Conservation (phyloP, 2,888 invertebrate species). For the Eucriotettix oculatus region DNA sequence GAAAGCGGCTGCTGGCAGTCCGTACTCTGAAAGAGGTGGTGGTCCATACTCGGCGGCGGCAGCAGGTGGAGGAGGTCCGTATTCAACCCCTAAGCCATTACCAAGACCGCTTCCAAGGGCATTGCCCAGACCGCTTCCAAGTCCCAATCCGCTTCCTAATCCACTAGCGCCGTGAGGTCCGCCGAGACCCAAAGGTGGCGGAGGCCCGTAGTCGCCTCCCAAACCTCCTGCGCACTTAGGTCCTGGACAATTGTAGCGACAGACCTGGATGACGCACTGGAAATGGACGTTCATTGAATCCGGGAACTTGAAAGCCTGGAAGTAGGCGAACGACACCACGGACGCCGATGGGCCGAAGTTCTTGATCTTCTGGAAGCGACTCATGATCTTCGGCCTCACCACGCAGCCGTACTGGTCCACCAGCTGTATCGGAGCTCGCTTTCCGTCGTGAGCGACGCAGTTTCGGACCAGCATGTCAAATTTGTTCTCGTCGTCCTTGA, state of each 20-base stretch:
- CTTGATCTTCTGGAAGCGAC: conserved; percentile 85
- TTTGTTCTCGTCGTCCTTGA: conserved; percentile 90
- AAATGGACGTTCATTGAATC: conserved; percentile 95
- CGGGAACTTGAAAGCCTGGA: conserved; percentile 94
- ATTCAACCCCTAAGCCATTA: conserved; percentile 31
- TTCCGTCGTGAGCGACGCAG: conserved; percentile 88
- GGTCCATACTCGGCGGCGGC: conserved; percentile 18
- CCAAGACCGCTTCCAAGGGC: conserved; percentile 13
- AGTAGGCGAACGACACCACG: conserved; percentile 86
- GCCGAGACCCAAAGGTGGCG: conserved; percentile 40
- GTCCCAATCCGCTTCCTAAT: too few species aligned
- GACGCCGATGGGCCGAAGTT: conserved; percentile 90
- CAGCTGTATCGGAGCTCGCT: conserved; percentile 79
- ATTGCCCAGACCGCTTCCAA: too few species aligned
- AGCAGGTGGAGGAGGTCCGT: conserved; percentile 51
- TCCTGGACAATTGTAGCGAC: conserved; percentile 83
- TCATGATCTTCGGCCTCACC: conserved; percentile 84
- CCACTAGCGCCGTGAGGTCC: not conserved
- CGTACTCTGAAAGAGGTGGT: conserved; percentile 8
- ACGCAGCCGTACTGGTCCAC: conserved; percentile 90
- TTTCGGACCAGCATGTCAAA: conserved; percentile 90
- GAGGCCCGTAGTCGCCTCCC: conserved; percentile 44
- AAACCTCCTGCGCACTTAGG: conserved; percentile 60
- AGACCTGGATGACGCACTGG: conserved; percentile 91
- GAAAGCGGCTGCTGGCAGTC: conserved; percentile 34